phyloP scores from a whole-genome alignment of 2,888 invertebrate genomes.

The Erpobdella octoculata region DNA sequence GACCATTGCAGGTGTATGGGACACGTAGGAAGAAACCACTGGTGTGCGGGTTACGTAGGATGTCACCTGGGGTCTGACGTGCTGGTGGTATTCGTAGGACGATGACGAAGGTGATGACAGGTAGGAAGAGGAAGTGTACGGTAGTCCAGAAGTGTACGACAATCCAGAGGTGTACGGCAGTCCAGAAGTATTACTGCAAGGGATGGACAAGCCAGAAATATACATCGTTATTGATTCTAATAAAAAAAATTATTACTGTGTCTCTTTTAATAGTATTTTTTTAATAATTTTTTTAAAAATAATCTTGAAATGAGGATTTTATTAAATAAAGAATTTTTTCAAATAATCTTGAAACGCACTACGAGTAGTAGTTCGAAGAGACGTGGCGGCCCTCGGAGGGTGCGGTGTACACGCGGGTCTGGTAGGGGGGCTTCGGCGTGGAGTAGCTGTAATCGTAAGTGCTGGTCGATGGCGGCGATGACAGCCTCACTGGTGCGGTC shows the following conservation, averaged over 20 bases:
- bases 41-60: too few species aligned
- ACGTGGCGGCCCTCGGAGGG: neutral
- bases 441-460: neutral
- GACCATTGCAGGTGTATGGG: neutral
- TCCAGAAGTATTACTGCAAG: slow-evolving; percentile 1
- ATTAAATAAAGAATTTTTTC: too few species aligned
- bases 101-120: slow-evolving; percentile 9
- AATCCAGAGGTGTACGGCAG: too few species aligned
- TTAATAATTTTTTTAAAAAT: too few species aligned
- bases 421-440: slow-evolving; percentile 10
- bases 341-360: too few species aligned
- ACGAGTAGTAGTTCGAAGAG: slow-evolving; percentile 6
- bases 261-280: too few species aligned
- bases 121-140: neutral
- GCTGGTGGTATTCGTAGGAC: neutral
- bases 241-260: too few species aligned
- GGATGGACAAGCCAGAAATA: too few species aligned
- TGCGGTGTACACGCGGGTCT: neutral
- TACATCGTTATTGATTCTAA: neutral
- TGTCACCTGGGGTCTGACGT: neutral
- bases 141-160: too few species aligned
- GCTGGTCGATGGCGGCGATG: neutral
- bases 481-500: neutral
- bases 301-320: too few species aligned
- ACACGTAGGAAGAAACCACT: neutral